Evolutionary conservation across 2,888 invertebrate genomes (phyloP).

Genomic region (Lagria hirta): DNA sequence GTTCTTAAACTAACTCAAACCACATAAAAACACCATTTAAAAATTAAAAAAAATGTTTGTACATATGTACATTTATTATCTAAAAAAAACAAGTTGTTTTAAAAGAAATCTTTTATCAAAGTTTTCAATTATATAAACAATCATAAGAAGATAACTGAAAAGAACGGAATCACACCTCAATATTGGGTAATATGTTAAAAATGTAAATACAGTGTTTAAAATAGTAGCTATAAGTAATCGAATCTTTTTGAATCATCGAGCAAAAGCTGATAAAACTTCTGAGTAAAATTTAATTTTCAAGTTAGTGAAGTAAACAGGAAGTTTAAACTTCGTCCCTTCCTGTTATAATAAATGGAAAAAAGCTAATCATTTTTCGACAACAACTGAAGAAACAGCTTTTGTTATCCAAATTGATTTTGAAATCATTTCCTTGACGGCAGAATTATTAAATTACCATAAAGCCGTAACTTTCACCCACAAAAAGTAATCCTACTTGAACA

Average conservation of each 20-base stretch:
- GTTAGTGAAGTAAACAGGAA: constrained; percentile 23
- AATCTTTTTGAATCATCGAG: constrained; percentile 28
- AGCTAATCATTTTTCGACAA: constrained; percentile 20
- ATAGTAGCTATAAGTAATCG: constrained; percentile 27
- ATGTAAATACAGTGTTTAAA: too few relatives aligned
- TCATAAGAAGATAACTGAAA: too few relatives aligned
- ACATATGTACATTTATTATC: too few relatives aligned
- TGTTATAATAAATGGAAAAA: constrained; percentile 24
- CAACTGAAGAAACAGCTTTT: constrained; percentile 16
- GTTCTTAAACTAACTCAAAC: too few relatives aligned
- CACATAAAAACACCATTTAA: too few relatives aligned
- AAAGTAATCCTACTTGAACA: too few relatives aligned
- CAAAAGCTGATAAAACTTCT: constrained; percentile 27
- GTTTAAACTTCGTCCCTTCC: constrained; percentile 26
- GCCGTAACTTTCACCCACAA: constrained; percentile 14
- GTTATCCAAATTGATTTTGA: constrained; percentile 18
- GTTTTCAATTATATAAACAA: too few relatives aligned
- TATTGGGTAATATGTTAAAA: too few relatives aligned
- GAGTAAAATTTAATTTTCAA: constrained; percentile 28
- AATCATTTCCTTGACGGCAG: constrained; percentile 14
- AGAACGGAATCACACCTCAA: too few relatives aligned
- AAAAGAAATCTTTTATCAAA: too few relatives aligned
- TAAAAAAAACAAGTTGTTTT: too few relatives aligned
- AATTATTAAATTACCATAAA: constrained; percentile 20
- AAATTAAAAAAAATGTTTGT: too few relatives aligned